Conservation (phyloP, 2,888 invertebrate genomes). For the Phanerotoma sp. region DNA sequence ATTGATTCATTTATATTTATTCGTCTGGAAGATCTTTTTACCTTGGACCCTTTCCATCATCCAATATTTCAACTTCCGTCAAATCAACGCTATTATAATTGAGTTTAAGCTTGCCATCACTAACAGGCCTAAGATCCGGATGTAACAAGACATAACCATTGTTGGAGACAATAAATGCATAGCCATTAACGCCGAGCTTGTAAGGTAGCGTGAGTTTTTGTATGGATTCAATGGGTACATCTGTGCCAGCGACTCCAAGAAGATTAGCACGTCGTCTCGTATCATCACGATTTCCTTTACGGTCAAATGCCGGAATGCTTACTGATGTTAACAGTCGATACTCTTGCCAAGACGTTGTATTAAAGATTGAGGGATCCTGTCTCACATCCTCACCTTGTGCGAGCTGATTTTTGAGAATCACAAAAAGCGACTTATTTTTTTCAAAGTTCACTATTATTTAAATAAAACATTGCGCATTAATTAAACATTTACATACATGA, state of each 20-base stretch:
- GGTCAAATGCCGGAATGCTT: conserved; percentile 89
- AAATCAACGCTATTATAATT: conserved; percentile 97
- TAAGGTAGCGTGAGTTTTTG: conserved; percentile 85
- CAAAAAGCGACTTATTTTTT: not conserved
- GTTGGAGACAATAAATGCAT: conserved; percentile 94
- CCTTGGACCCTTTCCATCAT: conserved; percentile 68
- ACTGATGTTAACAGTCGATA: conserved; percentile 85
- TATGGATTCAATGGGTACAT: conserved; percentile 90
- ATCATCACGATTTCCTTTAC: conserved; percentile 63
- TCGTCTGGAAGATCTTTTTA: conserved; percentile 44
- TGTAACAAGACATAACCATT: conserved; percentile 95
- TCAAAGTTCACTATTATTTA: no score
- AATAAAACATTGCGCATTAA: no score
- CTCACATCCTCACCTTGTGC: conserved; percentile 40
- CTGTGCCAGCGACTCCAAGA: conserved; percentile 94
- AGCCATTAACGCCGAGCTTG: conserved; percentile 95
- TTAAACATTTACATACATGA: no score
- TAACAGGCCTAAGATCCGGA: conserved; percentile 87
- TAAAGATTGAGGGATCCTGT: conserved; percentile 36
- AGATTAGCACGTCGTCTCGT: conserved; percentile 71
- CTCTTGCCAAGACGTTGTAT: conserved; percentile 51
- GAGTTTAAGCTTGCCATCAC: conserved; percentile 71
- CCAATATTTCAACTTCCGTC: conserved; percentile 88
- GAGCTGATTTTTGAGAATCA: not conserved
- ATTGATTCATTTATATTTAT: not conserved